Conservation (phyloP, 2,888 invertebrate species). For the Diaphora mendica region DNA sequence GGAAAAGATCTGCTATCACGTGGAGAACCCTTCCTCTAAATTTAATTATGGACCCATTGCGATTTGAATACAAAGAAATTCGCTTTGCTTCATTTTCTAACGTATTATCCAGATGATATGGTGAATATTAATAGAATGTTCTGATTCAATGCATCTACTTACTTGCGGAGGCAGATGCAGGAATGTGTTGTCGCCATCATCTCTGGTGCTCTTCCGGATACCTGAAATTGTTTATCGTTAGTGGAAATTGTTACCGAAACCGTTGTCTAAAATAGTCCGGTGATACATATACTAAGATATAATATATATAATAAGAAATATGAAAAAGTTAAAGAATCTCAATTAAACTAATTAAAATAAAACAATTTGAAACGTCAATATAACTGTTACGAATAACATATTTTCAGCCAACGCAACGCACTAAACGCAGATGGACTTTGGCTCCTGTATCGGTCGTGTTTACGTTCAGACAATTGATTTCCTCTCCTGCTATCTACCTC, state of each 20-base stretch:
- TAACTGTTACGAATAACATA: not conserved
- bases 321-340: not conserved
- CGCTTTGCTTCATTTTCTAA: not conserved
- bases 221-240: constrained; percentile 43
- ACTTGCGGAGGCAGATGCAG: constrained; percentile 80
- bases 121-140: not conserved
- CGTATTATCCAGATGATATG: not conserved
- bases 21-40: not conserved
- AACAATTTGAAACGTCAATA: not conserved
- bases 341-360: not conserved
- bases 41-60: not conserved
- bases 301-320: too few relatives aligned
- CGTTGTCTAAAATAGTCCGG: too few relatives aligned
- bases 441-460: not conserved
- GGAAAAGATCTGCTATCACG: not conserved
- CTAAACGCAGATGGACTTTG: not conserved
- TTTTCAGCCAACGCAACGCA: not conserved
- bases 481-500: not conserved
- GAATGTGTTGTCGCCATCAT: constrained; percentile 76
- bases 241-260: too few relatives aligned
- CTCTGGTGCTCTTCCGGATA: constrained; percentile 67
- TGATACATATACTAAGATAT: too few relatives aligned
- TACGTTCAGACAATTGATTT: not conserved
- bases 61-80: not conserved
- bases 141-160: constrained; percentile 22